phyloP scores from a whole-genome alignment of 2,797 vertebrate species.

The Ciconia nigra region DNA sequence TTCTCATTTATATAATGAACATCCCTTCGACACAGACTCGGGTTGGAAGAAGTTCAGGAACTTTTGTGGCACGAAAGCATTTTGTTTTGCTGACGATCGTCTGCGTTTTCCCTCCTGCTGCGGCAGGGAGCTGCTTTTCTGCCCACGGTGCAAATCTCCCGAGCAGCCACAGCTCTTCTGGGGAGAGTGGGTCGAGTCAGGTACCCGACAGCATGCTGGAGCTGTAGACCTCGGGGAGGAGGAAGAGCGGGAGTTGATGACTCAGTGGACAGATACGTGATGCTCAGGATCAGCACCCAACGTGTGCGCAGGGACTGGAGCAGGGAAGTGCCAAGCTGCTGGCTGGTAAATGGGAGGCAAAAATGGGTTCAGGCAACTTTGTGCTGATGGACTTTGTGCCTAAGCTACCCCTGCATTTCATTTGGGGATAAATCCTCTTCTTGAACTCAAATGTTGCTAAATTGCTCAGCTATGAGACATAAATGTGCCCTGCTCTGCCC shows the following conservation, averaged over 20 bases:
- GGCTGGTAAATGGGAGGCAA: not conserved
- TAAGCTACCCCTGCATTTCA: rapidly evolving
- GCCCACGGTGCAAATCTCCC: rapidly evolving
- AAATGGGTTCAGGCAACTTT: not conserved
- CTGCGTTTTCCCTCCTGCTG: not conserved
- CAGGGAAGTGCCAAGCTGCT: rapidly evolving
- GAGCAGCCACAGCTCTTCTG: rapidly evolving
- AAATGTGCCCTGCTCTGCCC: not conserved
- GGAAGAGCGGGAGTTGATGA: not conserved
- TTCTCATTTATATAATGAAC: rapidly evolving
- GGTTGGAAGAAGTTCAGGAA: not conserved
- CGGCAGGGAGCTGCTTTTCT: not conserved
- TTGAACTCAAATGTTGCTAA: rapidly evolving
- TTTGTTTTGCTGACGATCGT: not conserved
- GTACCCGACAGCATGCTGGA: rapidly evolving
- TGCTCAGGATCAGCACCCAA: not conserved
- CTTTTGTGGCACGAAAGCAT: rapidly evolving
- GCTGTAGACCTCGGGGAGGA: rapidly evolving
- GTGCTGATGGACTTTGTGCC: not conserved
- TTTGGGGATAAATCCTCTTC: not conserved
- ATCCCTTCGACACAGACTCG: not conserved
- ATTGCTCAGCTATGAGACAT: rapidly evolving
- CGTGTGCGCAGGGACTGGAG: rapidly evolving
- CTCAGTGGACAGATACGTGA: rapidly evolving
- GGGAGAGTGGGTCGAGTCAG: rapidly evolving